Percentiles rank a stretch among this genome's conserved stretches.
phyloP scores from a whole-genome alignment of 2,888 invertebrate species.

The Chesias legatella region DNA sequence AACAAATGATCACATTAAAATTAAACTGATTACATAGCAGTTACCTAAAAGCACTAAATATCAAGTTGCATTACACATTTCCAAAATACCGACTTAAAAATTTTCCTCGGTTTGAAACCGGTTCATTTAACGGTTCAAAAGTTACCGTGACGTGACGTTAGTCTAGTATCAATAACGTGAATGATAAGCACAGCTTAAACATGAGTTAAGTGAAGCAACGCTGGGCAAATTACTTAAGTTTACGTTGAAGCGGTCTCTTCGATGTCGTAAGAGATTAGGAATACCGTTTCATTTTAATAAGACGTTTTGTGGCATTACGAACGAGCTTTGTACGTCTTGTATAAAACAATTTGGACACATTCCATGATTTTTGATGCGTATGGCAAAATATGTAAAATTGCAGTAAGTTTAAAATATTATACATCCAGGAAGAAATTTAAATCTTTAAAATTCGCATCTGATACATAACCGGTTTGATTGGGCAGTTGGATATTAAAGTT shows the following conservation, averaged over 20 bases:
- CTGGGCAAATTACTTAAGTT: slow-evolving; percentile 19
- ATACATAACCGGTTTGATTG: too few relatives aligned
- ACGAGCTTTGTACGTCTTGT: background rate
- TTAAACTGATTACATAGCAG: too few relatives aligned
- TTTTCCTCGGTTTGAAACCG: slow-evolving; percentile 14
- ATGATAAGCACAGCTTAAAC: slow-evolving; percentile 27
- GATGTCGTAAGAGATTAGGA: slow-evolving; percentile 16
- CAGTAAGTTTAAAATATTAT: too few relatives aligned
- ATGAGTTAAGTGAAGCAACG: slow-evolving; percentile 22
- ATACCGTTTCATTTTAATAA: slow-evolving; percentile 12
- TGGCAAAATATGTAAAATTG: too few relatives aligned
- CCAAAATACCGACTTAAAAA: slow-evolving; percentile 3
- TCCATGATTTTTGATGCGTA: too few relatives aligned
- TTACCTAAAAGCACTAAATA: slow-evolving; percentile 3
- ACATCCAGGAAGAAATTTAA: too few relatives aligned
- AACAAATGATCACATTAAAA: too few relatives aligned
- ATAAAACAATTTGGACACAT: too few relatives aligned
- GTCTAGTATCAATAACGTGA: slow-evolving; percentile 25
- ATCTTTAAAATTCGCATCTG: too few relatives aligned
- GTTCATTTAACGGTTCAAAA: slow-evolving; percentile 29
- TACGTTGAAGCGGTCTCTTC: slow-evolving; percentile 4
- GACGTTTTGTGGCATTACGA: background rate
- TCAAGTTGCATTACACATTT: slow-evolving; percentile 7
- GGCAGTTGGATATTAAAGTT: too few relatives aligned
- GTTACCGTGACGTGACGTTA: slow-evolving; percentile 25